Base-by-base conservation (phyloP, 2,797 vertebrate species). In the Parambassis ranga region DNA sequence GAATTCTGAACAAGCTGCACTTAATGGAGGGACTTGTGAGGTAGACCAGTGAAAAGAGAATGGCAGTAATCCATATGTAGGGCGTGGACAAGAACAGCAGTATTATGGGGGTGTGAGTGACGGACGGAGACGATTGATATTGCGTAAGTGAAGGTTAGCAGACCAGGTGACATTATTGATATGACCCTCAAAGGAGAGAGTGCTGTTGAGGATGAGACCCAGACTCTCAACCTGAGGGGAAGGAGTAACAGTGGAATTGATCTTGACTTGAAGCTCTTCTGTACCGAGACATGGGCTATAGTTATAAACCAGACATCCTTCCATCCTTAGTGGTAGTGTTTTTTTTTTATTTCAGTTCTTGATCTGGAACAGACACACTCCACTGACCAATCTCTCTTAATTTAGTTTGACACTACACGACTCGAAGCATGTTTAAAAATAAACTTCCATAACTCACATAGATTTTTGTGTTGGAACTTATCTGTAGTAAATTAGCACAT, bases 401-500 rank as follows among this genome's bases (percentile, higher is more conserved):
- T 39, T 38, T 37, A 13, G 19, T 26, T 10, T 55, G 39, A 65
- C 59, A n/a, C 26, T 6, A 23, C 41, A 30, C 24, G 50, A 58
- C 43, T 38, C 7, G 0, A 3, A 33, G 9, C 19, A n/a, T 39
- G 13, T 32, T 69, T 58, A 65, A 57, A 81, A 79, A 79, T 71
- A 78, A 61, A 43, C 49, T 23, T 47, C 18, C 35, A 13, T 15
- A 65, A 48, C 36, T 63, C 18, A 4, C 4, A 5, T 18, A 7
- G 55, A 19, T 20, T 37, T 65, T 32, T 36, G 35, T n/a, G 24
- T 41, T 53, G 39, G 24, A 62, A 57, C 65, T 63, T 73, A 68
- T 82, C 59, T 59, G 41, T 18, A 6, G 22, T 28, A 79, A 73
- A 77, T 79, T 57, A 79, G 74, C 65, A 65, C 72, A 48, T 65